These are phyloP conservation scores for Microtus pennsylvanicus DNA, from an alignment of 2,113 vertebrate genomes.

Conservation along the genomic window DNA sequence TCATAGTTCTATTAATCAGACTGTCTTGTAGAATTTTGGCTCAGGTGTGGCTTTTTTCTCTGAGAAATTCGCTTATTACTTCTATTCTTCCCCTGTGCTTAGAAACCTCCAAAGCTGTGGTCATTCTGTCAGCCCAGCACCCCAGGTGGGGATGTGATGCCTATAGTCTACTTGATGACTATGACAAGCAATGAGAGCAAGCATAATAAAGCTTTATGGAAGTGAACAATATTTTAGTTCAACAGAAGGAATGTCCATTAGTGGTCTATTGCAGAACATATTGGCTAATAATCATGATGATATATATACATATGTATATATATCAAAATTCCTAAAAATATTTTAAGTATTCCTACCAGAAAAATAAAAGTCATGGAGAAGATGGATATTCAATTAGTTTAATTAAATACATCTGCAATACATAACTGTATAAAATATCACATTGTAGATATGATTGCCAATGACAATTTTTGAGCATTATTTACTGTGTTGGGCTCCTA, in stretches of 20 bases:
- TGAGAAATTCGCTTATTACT: neutral
- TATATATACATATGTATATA: neutral
- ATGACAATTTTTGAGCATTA: neutral
- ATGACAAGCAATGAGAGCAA: neutral
- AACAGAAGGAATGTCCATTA: neutral
- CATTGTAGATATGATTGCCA: neutral
- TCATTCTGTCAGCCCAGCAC: neutral
- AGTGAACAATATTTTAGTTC: neutral
- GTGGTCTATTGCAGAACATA: neutral
- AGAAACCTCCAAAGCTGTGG: neutral
- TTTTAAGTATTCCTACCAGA: neutral
- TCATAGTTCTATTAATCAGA: neutral
- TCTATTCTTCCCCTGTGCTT: accelerated
- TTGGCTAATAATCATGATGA: neutral
- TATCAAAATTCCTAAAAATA: neutral
- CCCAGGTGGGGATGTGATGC: neutral
- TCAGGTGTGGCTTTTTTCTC: neutral
- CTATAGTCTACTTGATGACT: accelerated
- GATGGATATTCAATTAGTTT: neutral
- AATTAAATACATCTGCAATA: neutral
- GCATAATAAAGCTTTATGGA: neutral
- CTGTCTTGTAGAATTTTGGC: neutral
- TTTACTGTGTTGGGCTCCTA: accelerated
- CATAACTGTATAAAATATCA: neutral
- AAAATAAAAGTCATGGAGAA: neutral